phyloP scores from a whole-genome alignment of 92 coral and sea anemone species.

The Pocillopora grandis region DNA sequence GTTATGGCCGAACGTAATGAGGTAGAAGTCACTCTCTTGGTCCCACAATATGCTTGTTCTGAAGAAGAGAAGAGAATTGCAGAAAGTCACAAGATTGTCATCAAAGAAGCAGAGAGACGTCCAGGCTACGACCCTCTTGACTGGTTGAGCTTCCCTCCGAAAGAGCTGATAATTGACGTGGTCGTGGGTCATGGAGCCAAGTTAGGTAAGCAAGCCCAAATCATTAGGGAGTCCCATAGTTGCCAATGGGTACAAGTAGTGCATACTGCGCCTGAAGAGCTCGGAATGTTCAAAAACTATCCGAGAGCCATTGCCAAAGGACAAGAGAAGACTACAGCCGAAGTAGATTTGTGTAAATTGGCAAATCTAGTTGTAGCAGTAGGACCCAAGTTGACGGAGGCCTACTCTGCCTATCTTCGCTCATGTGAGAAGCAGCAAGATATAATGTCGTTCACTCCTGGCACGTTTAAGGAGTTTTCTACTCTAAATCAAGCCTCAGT shows the following conservation, averaged over 20 bases:
- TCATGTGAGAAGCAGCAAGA: background rate
- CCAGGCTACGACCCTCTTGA: constrained; percentile 4
- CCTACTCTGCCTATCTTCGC: background rate
- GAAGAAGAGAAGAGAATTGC: background rate
- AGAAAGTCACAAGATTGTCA: background rate
- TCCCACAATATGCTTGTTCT: background rate
- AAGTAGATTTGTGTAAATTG: constrained; percentile 1
- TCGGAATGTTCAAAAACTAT: constrained; percentile 1
- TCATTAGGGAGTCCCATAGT: background rate
- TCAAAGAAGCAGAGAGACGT: constrained; percentile 7
- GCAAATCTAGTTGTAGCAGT: background rate
- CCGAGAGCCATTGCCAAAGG: background rate
- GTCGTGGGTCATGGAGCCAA: background rate
- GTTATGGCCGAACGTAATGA: background rate
- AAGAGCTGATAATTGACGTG: background rate
- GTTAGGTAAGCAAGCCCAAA: background rate
- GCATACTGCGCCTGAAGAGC: constrained; percentile 9
- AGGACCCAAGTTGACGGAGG: background rate
- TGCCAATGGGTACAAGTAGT: background rate
- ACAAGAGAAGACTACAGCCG: background rate
- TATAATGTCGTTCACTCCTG: background rate
- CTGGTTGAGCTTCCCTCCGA: constrained; percentile 1
- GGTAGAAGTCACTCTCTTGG: background rate
- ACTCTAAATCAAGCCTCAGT: background rate
- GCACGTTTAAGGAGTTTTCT: background rate